Conservation (phyloP, 35 echinoderm and acorn worm species). For the Strongylocentrotus purpuratus region DNA sequence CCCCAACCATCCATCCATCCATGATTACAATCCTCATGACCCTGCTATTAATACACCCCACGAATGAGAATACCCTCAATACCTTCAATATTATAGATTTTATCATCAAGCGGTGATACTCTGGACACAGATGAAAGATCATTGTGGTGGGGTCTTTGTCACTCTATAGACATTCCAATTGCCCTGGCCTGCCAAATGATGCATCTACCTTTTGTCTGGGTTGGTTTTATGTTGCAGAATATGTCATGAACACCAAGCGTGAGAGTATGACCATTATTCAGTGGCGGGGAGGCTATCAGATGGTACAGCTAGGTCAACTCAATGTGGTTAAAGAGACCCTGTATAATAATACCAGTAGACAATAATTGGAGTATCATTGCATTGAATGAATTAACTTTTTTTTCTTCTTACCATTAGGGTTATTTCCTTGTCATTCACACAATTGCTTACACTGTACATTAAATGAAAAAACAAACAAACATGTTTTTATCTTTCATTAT, state of each 20-base stretch:
- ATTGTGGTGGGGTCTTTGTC: not conserved
- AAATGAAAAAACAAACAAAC: not conserved
- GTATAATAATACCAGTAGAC: not conserved
- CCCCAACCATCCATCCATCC: not conserved
- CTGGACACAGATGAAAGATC: not conserved
- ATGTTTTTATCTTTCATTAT: not conserved
- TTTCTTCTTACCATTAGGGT: too few species aligned
- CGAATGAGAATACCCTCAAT: not conserved
- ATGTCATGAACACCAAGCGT: not conserved
- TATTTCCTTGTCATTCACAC: too few species aligned
- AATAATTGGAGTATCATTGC: not conserved
- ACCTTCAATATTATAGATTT: constrained; percentile 12
- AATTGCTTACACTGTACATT: too few species aligned
- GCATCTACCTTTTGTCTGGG: constrained; percentile 15
- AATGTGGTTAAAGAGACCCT: not conserved
- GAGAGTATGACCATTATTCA: not conserved
- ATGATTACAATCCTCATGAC: not conserved
- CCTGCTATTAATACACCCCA: not conserved
- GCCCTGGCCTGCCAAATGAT: not conserved
- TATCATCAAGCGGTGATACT: not conserved
- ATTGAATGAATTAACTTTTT: not conserved
- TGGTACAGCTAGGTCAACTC: not conserved
- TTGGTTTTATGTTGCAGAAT: not conserved
- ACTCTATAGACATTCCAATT: constrained; percentile 11
- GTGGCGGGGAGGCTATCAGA: not conserved